These are phyloP conservation scores for Chaenodraco wilsoni DNA, from an alignment of 2,797 vertebrate species.

Conservation along the genomic window DNA sequence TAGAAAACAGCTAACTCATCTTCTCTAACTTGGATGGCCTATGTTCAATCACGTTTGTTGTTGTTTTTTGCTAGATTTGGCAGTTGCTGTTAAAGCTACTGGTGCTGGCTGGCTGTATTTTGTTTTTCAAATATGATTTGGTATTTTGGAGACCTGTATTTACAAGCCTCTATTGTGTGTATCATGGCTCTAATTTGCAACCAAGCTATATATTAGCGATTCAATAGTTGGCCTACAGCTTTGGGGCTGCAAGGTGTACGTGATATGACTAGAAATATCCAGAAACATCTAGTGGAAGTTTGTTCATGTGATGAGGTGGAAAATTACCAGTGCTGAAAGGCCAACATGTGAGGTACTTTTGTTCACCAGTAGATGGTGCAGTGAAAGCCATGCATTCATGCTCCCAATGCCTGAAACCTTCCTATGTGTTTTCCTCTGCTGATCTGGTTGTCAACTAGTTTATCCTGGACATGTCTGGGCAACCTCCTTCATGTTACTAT, in stretches of 20 bases:
- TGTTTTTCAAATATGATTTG: background rate
- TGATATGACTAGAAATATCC: slow-evolving; percentile 41
- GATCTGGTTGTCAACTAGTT: slow-evolving; percentile 11
- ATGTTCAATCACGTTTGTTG: background rate
- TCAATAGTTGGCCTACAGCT: too few species aligned
- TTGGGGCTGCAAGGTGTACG: background rate
- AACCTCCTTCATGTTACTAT: slow-evolving; percentile 42
- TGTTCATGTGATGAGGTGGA: slow-evolving; percentile 53
- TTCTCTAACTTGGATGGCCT: background rate
- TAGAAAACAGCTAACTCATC: slow-evolving; percentile 57
- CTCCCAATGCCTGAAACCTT: background rate
- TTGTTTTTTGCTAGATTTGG: background rate
- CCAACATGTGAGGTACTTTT: background rate
- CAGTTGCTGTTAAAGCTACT: slow-evolving; percentile 1
- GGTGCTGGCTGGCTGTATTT: background rate
- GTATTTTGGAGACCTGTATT: background rate
- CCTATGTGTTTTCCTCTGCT: slow-evolving; percentile 10
- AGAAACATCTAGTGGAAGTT: slow-evolving; percentile 35
- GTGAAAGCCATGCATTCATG: slow-evolving; percentile 14
- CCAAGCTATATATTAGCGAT: background rate
- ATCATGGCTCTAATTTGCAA: background rate
- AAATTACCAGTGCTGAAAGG: slow-evolving; percentile 61
- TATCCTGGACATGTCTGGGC: slow-evolving; percentile 44
- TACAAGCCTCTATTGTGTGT: background rate
- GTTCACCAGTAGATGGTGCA: slow-evolving; percentile 65